These are phyloP conservation scores for Amiota mariae DNA, from an alignment of 2,888 invertebrate species.

Conservation along the genomic window DNA sequence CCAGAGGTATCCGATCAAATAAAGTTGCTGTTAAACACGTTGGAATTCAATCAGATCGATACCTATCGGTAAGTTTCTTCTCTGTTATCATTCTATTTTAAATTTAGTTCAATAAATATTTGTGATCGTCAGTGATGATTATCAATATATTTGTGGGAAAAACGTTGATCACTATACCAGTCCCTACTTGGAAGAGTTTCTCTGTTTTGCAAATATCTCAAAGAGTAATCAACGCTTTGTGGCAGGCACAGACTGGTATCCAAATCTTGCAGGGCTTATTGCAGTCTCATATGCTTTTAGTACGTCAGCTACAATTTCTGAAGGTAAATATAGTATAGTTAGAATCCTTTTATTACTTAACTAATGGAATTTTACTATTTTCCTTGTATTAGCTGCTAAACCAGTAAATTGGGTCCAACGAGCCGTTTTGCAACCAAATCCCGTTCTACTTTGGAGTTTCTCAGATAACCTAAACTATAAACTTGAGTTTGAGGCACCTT, in stretches of 20 bases:
- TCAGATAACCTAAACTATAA: constrained; percentile 81
- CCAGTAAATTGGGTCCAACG: constrained; percentile 75
- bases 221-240: constrained; percentile 81
- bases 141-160: constrained; percentile 62
- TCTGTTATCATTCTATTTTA: not conserved
- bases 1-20: constrained; percentile 68
- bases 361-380: not conserved
- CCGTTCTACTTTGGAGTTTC: constrained; percentile 84
- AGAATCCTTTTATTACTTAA: not conserved
- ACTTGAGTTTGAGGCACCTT: constrained; percentile 79
- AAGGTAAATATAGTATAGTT: constrained; percentile 60
- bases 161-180: constrained; percentile 62
- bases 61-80: constrained; percentile 68
- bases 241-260: constrained; percentile 81
- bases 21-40: constrained; percentile 63
- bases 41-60: constrained; percentile 73
- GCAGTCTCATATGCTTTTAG: constrained; percentile 80
- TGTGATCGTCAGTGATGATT: constrained; percentile 67
- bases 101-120: constrained; percentile 12
- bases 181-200: constrained; percentile 72
- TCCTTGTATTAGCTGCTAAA: constrained; percentile 43
- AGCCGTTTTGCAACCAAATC: constrained; percentile 78
- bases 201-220: constrained; percentile 79
- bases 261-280: constrained; percentile 80
- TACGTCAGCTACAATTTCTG: constrained; percentile 72